Percentiles rank a stretch among this genome's conserved stretches.
Evolutionary conservation across 1,140 invertebrate genomes (phyloP).

Genomic region (Grapholita molesta): DNA sequence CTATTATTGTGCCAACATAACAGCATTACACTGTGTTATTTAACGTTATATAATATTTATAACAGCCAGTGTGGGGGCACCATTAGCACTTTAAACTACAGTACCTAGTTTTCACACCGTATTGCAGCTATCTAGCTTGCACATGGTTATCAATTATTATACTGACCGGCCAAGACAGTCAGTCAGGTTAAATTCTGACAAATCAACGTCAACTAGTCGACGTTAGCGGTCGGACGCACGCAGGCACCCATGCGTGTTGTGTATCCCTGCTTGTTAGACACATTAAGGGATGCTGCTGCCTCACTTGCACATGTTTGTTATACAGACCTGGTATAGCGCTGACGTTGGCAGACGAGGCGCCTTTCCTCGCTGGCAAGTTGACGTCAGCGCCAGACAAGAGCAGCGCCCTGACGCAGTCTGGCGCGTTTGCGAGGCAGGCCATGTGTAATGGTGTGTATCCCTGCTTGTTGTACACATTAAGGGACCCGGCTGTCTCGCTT

Average conservation of each 20-base stretch:
- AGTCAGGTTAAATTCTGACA: no score
- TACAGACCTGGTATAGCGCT: constrained; percentile 43
- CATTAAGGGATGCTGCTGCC: constrained; percentile 81
- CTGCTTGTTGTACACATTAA: constrained; percentile 89
- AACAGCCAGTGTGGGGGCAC: no score
- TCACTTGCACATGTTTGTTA: constrained; percentile 46
- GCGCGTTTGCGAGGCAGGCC: constrained; percentile 90
- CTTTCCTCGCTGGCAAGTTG: constrained; percentile 78
- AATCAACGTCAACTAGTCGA: constrained; percentile 90
- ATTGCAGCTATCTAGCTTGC: no score
- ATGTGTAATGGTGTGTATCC: constrained; percentile 92
- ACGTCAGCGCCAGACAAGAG: constrained; percentile 90
- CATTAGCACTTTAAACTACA: no score
- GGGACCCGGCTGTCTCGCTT: constrained; percentile 61
- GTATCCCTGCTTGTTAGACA: constrained; percentile 87
- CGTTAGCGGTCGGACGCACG: constrained; percentile 91
- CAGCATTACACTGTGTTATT: no score
- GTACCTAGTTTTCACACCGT: no score
- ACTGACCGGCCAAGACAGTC: no score
- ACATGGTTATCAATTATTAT: no score
- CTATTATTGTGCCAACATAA: no score
- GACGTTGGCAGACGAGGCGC: constrained; percentile 20
- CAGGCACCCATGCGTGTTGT: constrained; percentile 90
- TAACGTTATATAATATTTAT: no score
- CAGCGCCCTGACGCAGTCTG: constrained; percentile 92